Evolutionary conservation across 2,113 vertebrate genomes (phyloP).

Genomic region (Colistium nudipinnis): DNA sequence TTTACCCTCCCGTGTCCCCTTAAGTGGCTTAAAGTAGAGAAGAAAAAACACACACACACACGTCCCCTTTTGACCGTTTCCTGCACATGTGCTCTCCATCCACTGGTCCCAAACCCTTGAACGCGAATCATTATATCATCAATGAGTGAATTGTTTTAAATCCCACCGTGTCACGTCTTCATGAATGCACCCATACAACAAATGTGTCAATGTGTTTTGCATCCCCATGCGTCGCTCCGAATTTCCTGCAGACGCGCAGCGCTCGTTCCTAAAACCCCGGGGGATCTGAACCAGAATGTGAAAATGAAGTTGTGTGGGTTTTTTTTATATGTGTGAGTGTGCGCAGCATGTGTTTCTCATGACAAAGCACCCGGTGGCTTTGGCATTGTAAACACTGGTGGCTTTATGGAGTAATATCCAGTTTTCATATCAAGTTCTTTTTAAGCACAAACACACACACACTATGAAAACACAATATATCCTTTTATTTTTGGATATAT

Average conservation of each 20-base stretch:
- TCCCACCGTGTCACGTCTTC: background rate
- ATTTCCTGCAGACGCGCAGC: background rate
- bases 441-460: background rate
- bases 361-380: slow-evolving; percentile 5
- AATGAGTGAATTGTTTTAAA: background rate
- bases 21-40: slow-evolving; percentile 20
- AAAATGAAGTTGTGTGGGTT: slow-evolving; percentile 3
- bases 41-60: slow-evolving; percentile 16
- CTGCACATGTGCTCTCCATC: background rate
- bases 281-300: slow-evolving; percentile 24
- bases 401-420: slow-evolving; percentile 24
- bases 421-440: slow-evolving; percentile 4
- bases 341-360: slow-evolving; percentile 31
- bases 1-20: slow-evolving; percentile 1
- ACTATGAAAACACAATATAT: too few species aligned
- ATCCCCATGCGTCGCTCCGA: background rate
- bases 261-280: slow-evolving; percentile 12
- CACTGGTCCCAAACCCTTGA: background rate
- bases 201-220: background rate
- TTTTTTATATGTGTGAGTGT: slow-evolving; percentile 14
- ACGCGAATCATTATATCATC: background rate
- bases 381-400: background rate
- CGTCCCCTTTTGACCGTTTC: background rate
- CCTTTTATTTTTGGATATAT: too few species aligned
- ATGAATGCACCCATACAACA: background rate